These are phyloP conservation scores for Salminus brasiliensis DNA, from an alignment of 2,113 vertebrate species.

Conservation along the genomic window DNA sequence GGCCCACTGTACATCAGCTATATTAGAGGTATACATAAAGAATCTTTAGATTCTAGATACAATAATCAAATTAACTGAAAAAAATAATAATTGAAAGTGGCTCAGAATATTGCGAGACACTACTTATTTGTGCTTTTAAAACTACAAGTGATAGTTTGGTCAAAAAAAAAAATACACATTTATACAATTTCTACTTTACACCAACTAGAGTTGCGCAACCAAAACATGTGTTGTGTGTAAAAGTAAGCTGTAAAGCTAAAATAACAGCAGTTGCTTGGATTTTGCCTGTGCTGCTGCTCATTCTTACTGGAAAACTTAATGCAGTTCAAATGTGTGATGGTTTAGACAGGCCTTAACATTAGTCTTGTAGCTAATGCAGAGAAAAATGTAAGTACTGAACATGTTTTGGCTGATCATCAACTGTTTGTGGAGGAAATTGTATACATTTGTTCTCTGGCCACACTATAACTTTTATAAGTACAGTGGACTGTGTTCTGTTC, in stretches of 20 bases:
- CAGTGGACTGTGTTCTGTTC: background rate
- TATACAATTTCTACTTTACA: background rate
- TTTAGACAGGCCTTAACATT: background rate
- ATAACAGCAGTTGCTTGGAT: background rate
- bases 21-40: background rate
- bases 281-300: background rate
- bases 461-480: background rate
- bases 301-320: background rate
- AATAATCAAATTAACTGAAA: too few species aligned
- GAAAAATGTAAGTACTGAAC: background rate
- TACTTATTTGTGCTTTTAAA: too few species aligned
- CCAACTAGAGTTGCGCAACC: background rate
- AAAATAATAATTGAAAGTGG: too few species aligned
- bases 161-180: background rate
- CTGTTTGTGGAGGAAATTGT: background rate
- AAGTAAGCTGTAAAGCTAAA: background rate
- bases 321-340: background rate
- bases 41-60: background rate
- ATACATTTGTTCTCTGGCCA: background rate
- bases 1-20: background rate
- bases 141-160: background rate
- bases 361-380: background rate
- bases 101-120: too few species aligned
- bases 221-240: background rate
- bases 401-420: background rate